Percentiles rank a stretch among this genome's conserved stretches.
Evolutionary conservation across 1,140 invertebrate species (phyloP).

Genomic region (Antheraea pernyi): DNA sequence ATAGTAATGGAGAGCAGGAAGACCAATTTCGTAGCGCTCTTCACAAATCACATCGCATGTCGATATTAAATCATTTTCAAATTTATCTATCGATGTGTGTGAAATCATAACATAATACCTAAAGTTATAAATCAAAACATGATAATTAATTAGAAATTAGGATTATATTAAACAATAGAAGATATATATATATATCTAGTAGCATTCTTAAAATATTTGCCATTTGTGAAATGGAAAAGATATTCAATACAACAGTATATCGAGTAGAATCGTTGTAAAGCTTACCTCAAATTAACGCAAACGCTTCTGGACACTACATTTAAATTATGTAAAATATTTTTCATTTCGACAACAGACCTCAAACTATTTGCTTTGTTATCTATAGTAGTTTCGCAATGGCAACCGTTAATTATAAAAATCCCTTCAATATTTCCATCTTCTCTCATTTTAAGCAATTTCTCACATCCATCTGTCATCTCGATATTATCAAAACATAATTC

Average conservation of each 20-base stretch:
- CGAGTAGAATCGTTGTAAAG: too few species aligned
- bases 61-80: neutral
- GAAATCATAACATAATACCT: neutral
- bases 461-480: conserved; percentile 15
- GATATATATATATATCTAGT: too few species aligned
- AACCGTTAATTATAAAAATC: conserved; percentile 13
- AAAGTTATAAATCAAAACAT: too few species aligned
- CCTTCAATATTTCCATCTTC: conserved; percentile 11
- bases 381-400: neutral
- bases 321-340: conserved; percentile 4
- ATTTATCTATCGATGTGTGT: neutral
- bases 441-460: conserved; percentile 8
- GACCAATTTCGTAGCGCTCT: neutral
- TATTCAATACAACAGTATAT: too few species aligned
- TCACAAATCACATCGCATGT: conserved; percentile 6
- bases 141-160: too few species aligned
- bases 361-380: neutral
- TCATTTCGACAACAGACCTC: neutral
- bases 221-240: too few species aligned
- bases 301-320: conserved; percentile 12
- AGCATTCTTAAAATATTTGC: too few species aligned
- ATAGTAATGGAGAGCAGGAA: neutral
- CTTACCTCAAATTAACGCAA: conserved; percentile 10
- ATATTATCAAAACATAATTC: conserved; percentile 6
- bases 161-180: too few species aligned